Percentiles rank a stretch among this genome's conserved stretches.
phyloP scores from a whole-genome alignment of 2,113 vertebrate genomes.

The Nesoenas mayeri region DNA sequence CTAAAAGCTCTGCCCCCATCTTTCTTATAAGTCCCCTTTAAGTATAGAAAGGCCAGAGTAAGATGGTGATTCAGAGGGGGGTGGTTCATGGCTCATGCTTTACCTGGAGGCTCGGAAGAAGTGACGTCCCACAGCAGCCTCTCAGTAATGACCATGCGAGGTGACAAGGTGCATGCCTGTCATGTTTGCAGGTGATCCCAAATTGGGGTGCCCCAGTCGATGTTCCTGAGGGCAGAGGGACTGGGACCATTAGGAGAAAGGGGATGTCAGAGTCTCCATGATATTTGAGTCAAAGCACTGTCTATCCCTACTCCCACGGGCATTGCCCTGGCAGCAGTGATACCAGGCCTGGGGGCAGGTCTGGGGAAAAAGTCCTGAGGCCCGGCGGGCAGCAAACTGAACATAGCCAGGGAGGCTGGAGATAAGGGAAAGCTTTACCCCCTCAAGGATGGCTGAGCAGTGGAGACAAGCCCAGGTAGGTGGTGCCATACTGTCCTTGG shows the following conservation, averaged over 20 bases:
- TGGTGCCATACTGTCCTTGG: background rate
- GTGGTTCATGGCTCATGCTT: background rate
- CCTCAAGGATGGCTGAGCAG: too few relatives aligned
- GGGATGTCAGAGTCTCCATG: too few relatives aligned
- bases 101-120: background rate
- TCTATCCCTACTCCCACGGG: background rate
- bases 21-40: too few relatives aligned
- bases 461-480: too few relatives aligned
- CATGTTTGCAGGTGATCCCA: background rate
- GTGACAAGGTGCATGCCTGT: background rate
- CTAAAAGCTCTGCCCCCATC: too few relatives aligned
- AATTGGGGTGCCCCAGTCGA: rapidly evolving
- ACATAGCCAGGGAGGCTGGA: background rate
- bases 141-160: background rate
- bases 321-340: rapidly evolving
- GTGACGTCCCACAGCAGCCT: background rate
- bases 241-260: background rate
- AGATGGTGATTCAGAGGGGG: too few relatives aligned
- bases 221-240: background rate
- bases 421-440: background rate
- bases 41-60: too few relatives aligned
- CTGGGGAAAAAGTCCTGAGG: background rate
- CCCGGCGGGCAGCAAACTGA: background rate
- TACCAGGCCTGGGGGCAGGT: background rate
- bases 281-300: rapidly evolving